These are phyloP conservation scores for Macquaria australasica DNA, from an alignment of 2,113 vertebrate species.

Conservation along the genomic window DNA sequence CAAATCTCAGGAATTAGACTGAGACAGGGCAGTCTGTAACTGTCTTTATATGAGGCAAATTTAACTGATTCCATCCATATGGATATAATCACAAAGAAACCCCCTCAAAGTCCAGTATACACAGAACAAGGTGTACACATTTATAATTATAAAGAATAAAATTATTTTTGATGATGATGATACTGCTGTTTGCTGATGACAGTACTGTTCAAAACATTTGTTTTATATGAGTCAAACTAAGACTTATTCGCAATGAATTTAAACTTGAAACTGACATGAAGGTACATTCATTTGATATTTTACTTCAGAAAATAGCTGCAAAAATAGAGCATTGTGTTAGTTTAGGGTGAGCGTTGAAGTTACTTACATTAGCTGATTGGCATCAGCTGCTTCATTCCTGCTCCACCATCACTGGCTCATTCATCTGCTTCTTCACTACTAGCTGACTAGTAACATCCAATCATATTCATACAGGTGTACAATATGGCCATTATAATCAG, in stretches of 20 bases:
- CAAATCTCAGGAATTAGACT: conserved; percentile 19
- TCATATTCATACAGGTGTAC: too few relatives aligned
- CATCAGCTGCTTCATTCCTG: background rate
- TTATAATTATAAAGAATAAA: too few relatives aligned
- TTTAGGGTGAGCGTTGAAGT: too few relatives aligned
- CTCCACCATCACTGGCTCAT: background rate
- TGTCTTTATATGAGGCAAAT: background rate
- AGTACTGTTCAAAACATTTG: background rate
- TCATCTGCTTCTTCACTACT: background rate
- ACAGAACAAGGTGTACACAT: background rate
- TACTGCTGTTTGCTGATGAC: background rate
- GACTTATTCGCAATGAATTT: background rate
- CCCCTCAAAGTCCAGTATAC: background rate
- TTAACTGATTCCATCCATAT: conserved; percentile 7
- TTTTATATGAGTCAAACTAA: background rate
- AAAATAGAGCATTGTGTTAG: too few relatives aligned
- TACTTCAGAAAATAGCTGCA: background rate
- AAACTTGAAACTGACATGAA: background rate
- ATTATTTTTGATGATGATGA: background rate
- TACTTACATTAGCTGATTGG: background rate
- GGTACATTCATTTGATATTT: too few relatives aligned
- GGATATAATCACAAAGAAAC: background rate
- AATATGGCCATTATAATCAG: too few relatives aligned
- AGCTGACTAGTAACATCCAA: background rate
- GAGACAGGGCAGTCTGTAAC: background rate